Percentiles rank a stretch among this genome's conserved stretches.
These are phyloP conservation scores for Salvator merianae DNA, from an alignment of 2,113 vertebrate species.

Conservation along the genomic window DNA sequence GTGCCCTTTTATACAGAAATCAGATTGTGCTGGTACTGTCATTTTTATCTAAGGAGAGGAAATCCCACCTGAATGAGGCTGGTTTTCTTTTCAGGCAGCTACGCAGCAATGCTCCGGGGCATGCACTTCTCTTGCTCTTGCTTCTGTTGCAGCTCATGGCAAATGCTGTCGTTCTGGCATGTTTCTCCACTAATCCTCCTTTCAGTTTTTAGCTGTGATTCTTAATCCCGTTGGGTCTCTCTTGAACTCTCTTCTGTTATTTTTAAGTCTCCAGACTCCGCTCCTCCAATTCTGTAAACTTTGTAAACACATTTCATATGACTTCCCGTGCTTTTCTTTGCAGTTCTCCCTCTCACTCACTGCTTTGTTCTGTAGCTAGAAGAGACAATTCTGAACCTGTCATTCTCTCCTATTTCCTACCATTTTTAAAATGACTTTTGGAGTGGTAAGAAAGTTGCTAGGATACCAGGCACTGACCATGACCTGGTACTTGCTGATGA, in stretches of 20 bases:
- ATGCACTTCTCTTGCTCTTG: slow-evolving; percentile 65
- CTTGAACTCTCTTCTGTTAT: slow-evolving; percentile 67
- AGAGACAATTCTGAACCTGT: slow-evolving; percentile 49
- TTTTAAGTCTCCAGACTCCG: slow-evolving; percentile 62
- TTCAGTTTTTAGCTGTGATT: slow-evolving; percentile 72
- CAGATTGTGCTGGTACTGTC: slow-evolving; percentile 75
- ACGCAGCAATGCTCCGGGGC: slow-evolving; percentile 62
- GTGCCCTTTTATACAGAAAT: slow-evolving; percentile 72
- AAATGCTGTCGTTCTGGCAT: slow-evolving; percentile 73
- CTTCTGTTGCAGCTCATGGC: slow-evolving; percentile 73
- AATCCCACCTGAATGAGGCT: slow-evolving; percentile 76
- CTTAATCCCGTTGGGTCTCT: slow-evolving; percentile 74
- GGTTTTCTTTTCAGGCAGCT: slow-evolving; percentile 76
- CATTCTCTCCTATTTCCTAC: slow-evolving; percentile 8
- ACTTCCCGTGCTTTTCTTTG: slow-evolving; percentile 56
- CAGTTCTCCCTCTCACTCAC: neutral
- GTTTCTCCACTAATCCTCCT: slow-evolving; percentile 74
- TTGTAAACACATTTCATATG: slow-evolving; percentile 61
- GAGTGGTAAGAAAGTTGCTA: slow-evolving; percentile 6
- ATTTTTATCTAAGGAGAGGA: slow-evolving; percentile 76
- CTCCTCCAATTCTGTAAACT: slow-evolving; percentile 61
- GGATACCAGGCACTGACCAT: slow-evolving; percentile 20
- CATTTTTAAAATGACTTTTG: slow-evolving; percentile 1
- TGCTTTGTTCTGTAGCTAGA: slow-evolving; percentile 27
- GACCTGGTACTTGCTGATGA: slow-evolving; percentile 6